Evolutionary conservation across 1,140 invertebrate genomes (phyloP), one percentile per base, ranked within the genome.

Genomic region (Drosophila busckii): DNA sequence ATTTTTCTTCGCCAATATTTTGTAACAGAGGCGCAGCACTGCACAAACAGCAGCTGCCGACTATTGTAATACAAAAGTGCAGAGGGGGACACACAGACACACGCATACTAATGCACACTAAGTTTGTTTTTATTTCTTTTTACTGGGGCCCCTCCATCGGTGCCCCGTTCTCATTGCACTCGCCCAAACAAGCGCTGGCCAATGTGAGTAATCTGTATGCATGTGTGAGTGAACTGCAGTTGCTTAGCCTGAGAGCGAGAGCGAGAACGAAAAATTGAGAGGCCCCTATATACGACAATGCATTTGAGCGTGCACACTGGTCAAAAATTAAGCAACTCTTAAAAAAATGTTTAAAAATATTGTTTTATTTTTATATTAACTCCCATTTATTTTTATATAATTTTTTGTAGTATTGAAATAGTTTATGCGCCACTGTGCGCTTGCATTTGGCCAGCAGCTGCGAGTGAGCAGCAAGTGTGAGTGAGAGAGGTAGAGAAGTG

Each of bases 1-100:
- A 86, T 86, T 86, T 86, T 86, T 83, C 84, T 86, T 86, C 84
- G 70, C 75, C 84, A 86, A 86, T 86, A 86, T 86, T 86, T 86
- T 86, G 84, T 86, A 86, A 64, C 84, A 86, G 80, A 67, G 62
- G 2, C 67, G 37, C 84, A 86, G 84, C 70, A 86, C 38, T 32
- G 28, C 54, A 25, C 41, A 34, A 44, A 45, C 55, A 48, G 46
- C 29, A 10, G 37, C 54, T 52, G n/a, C 12, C 44, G 60, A 41
- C 50, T 68, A 55, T 56, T 78, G 73, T 78, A 80, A 80, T n/a
- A n/a, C 59, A 73, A 63, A 80, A 76, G 58, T 76, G 70, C 70
- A 76, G 28, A 38, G 38, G 50, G 41, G 20, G 44, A 15, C 10
- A 42, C 17, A 44, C 17, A 20, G 29, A 44, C 7, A 5, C 25